These are phyloP conservation scores for Etheostoma nigrum DNA, from an alignment of 2,797 vertebrate genomes.

Conservation along the genomic window DNA sequence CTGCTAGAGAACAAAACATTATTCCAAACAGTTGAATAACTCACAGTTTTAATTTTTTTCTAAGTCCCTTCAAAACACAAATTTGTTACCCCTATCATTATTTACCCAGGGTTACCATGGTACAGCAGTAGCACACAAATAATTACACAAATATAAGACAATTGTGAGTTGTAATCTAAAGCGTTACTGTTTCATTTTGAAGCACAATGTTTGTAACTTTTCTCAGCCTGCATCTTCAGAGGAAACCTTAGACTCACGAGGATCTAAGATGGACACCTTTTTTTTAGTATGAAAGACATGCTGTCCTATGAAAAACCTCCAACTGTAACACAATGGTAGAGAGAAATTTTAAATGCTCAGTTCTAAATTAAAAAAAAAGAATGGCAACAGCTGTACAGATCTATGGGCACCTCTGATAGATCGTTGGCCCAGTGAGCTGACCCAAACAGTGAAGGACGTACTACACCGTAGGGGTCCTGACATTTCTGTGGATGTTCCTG, in stretches of 20 bases:
- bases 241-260: not conserved
- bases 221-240: not conserved
- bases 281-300: too few species aligned
- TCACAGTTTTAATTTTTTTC: not conserved
- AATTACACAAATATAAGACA: not conserved
- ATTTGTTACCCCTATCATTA: not conserved
- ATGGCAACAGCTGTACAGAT: too few species aligned
- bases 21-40: not conserved
- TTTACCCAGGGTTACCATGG: not conserved
- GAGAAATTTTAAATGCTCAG: not conserved
- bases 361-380: too few species aligned
- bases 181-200: not conserved
- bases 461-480: not conserved
- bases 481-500: not conserved
- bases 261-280: not conserved
- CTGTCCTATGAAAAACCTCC: too few species aligned
- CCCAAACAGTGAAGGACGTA: too few species aligned
- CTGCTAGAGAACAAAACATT: not conserved
- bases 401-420: too few species aligned
- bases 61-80: not conserved
- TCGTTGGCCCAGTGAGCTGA: too few species aligned
- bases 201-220: not conserved
- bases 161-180: not conserved
- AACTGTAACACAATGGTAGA: not conserved
- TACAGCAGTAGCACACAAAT: not conserved